Conservation (phyloP, 2,113 vertebrate genomes). For the Mormoops blainvillei region DNA sequence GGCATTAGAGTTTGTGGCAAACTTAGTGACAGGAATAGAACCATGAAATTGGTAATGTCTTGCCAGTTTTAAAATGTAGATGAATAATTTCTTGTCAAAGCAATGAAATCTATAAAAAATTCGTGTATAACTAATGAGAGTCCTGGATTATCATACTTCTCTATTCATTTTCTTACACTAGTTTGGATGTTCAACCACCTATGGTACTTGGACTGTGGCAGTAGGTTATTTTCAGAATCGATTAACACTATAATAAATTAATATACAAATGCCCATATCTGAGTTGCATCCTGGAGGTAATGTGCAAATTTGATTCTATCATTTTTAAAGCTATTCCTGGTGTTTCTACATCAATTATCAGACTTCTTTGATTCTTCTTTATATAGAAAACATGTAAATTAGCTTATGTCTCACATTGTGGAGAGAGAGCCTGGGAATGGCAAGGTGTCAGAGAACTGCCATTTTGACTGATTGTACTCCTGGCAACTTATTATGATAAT, state of each 20-base stretch:
- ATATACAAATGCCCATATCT: not conserved
- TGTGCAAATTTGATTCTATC: not conserved
- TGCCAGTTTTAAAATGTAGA: constrained; percentile 49
- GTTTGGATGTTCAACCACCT: constrained; percentile 56
- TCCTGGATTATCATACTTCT: constrained; percentile 24
- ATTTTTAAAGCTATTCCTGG: not conserved
- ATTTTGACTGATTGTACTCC: constrained; percentile 40
- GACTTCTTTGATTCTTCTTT: not conserved
- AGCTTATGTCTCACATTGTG: not conserved
- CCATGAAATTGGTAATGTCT: constrained; percentile 58
- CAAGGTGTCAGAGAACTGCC: constrained; percentile 45
- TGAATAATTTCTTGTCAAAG: constrained; percentile 48
- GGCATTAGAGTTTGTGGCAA: not conserved
- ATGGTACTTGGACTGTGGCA: not conserved
- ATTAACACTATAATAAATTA: not conserved
- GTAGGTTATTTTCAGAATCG: not conserved
- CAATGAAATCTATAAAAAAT: constrained; percentile 49
- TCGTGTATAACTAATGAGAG: constrained; percentile 49
- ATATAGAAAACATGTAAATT: constrained; percentile 34
- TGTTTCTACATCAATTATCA: not conserved
- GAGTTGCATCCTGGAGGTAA: not conserved
- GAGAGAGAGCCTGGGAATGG: constrained; percentile 16
- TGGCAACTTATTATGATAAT: constrained; percentile 51
- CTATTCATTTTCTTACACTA: constrained; percentile 48
- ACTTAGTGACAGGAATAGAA: constrained; percentile 59